Evolutionary conservation across 2,888 invertebrate genomes (phyloP).

Genomic region (Sarcophaga rosellei): DNA sequence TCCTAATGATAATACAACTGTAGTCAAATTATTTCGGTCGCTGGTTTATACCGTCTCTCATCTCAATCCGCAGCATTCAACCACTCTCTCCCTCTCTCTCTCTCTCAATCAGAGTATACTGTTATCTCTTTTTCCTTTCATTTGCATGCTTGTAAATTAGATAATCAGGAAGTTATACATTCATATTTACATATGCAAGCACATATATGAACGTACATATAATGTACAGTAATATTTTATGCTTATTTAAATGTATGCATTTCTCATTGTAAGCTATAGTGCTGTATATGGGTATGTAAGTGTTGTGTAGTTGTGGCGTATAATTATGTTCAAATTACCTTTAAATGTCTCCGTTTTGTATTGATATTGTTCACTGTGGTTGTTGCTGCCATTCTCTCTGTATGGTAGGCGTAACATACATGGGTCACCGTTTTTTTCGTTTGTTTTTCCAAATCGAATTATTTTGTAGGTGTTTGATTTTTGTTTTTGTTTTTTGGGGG

Average conservation of each 20-base stretch:
- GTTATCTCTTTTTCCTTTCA: neutral
- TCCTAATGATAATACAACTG: slow-evolving; percentile 48
- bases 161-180: slow-evolving; percentile 55
- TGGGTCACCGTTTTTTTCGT: slow-evolving; percentile 12
- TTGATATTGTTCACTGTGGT: slow-evolving; percentile 35
- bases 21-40: slow-evolving; percentile 22
- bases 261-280: slow-evolving; percentile 10
- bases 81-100: neutral
- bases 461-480: slow-evolving; percentile 23
- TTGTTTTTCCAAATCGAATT: neutral
- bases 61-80: no score
- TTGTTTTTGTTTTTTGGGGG: neutral
- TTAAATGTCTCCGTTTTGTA: slow-evolving; percentile 65
- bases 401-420: slow-evolving; percentile 22
- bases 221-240: slow-evolving; percentile 4
- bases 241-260: slow-evolving; percentile 18
- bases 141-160: slow-evolving; percentile 36
- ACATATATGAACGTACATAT: neutral
- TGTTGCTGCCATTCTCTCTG: slow-evolving; percentile 18
- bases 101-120: neutral
- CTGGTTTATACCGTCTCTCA: neutral
- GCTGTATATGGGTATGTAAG: no score
- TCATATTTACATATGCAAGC: neutral
- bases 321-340: slow-evolving; percentile 70
- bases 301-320: slow-evolving; percentile 32